phyloP scores from a whole-genome alignment of 2,113 vertebrate genomes.

The Cynoglossus semilaevis region DNA sequence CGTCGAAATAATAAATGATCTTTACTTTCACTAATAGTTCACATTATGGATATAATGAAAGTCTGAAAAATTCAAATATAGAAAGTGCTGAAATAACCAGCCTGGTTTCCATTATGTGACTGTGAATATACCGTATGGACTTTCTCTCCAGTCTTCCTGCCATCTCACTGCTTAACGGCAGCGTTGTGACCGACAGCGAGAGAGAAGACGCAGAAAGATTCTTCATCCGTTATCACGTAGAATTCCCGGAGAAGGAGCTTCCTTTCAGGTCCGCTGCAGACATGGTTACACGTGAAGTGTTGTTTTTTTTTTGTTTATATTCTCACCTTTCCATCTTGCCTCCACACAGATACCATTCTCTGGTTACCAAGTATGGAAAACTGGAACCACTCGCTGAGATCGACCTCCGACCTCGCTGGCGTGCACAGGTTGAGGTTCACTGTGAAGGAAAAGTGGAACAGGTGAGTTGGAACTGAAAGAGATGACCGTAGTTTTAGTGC shows the following conservation, averaged over 20 bases:
- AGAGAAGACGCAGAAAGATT: constrained; percentile 95
- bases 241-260: constrained; percentile 86
- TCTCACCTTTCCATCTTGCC: background rate
- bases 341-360: constrained; percentile 84
- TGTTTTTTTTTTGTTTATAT: background rate
- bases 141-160: constrained; percentile 81
- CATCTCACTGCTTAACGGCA: constrained; percentile 89
- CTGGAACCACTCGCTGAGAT: constrained; percentile 93
- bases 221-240: constrained; percentile 92
- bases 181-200: constrained; percentile 85
- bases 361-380: constrained; percentile 94
- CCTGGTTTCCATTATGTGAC: no score
- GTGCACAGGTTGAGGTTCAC: constrained; percentile 89
- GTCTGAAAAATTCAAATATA: no score
- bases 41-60: no score
- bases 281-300: background rate
- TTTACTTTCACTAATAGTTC: no score
- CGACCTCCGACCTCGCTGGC: constrained; percentile 90
- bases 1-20: no score
- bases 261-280: constrained; percentile 81
- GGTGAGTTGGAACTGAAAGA: constrained; percentile 63
- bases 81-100: no score
- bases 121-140: background rate
- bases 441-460: constrained; percentile 91
- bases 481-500: background rate